Conservation (phyloP, 2,888 invertebrate genomes). For the Mystacides longicornis region DNA sequence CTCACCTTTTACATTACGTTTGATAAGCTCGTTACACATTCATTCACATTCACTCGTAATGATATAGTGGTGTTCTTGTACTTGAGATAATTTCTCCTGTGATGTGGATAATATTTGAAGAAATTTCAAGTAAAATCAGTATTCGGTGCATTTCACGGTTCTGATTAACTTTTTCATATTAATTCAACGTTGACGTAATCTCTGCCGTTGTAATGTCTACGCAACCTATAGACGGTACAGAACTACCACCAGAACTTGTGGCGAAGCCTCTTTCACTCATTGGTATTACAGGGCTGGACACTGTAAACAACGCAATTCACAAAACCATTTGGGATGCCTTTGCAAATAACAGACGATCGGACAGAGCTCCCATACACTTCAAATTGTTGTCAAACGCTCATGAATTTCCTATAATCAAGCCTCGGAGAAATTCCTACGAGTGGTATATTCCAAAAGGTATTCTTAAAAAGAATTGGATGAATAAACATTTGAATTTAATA, state of each 20-base stretch:
- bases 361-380: slow-evolving; percentile 77
- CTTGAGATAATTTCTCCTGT: no score
- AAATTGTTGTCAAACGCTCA: slow-evolving; percentile 73
- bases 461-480: slow-evolving; percentile 90
- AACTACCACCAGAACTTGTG: slow-evolving; percentile 78
- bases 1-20: no score
- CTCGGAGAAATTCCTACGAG: slow-evolving; percentile 84
- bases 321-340: slow-evolving; percentile 92
- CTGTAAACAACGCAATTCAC: slow-evolving; percentile 76
- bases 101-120: no score
- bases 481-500: slow-evolving; percentile 81
- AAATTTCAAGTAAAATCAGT: no score
- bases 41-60: no score
- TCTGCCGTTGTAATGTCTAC: no score
- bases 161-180: no score
- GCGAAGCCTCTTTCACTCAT: slow-evolving; percentile 80
- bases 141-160: no score
- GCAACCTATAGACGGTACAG: slow-evolving; percentile 51
- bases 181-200: no score
- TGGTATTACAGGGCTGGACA: slow-evolving; percentile 82
- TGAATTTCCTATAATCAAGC: slow-evolving; percentile 81
- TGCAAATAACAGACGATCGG: slow-evolving; percentile 70
- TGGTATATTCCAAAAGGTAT: slow-evolving; percentile 95
- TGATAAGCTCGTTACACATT: no score
- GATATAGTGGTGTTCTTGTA: no score